Percentiles rank a stretch among this genome's conserved stretches.
phyloP scores from a whole-genome alignment of 2,888 invertebrate genomes.

The Noctua fimbriata region DNA sequence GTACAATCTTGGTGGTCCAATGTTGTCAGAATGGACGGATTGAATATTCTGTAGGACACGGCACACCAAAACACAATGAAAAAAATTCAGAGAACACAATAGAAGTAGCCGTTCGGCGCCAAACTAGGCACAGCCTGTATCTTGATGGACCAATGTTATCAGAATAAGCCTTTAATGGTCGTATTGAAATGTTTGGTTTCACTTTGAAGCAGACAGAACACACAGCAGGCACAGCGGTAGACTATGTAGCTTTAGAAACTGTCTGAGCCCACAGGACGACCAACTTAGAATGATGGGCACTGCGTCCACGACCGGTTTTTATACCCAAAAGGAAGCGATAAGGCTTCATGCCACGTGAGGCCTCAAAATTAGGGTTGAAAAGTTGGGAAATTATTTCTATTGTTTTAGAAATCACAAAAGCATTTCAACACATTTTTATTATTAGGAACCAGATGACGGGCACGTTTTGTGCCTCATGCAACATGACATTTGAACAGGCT shows the following conservation, averaged over 20 bases:
- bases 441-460: neutral
- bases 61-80: too few relatives aligned
- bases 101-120: too few relatives aligned
- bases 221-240: neutral
- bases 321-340: constrained; percentile 1
- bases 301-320: neutral
- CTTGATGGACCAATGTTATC: neutral
- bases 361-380: neutral
- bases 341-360: neutral
- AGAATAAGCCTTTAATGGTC: neutral
- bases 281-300: neutral
- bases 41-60: too few relatives aligned
- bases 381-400: constrained; percentile 2
- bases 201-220: neutral
- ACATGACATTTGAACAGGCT: neutral
- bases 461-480: neutral
- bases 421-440: neutral
- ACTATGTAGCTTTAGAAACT: neutral
- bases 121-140: neutral
- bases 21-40: neutral
- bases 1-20: neutral
- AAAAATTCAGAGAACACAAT: too few relatives aligned
- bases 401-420: constrained; percentile 18
- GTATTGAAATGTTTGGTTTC: neutral
- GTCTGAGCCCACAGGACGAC: neutral